phyloP scores from a whole-genome alignment of 2,113 vertebrate genomes.

The Gulo gulo region DNA sequence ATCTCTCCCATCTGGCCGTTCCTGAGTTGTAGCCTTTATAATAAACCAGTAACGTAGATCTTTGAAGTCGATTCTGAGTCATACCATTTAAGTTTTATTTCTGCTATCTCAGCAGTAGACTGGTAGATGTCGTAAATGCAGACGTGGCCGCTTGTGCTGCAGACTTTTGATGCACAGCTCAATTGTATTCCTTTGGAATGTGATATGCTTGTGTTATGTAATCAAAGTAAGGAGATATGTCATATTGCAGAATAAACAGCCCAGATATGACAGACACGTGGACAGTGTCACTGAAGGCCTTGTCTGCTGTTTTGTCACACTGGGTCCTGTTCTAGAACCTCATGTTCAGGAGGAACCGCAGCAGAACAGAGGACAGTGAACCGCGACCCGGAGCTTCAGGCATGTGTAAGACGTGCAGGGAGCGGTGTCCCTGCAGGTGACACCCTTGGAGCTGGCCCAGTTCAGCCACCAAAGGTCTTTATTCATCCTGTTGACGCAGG shows the following conservation, averaged over 20 bases:
- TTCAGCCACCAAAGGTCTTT: neutral
- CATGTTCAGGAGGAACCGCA: neutral
- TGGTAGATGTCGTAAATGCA: slow-evolving; percentile 95
- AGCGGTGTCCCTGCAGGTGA: neutral
- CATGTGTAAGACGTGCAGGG: neutral
- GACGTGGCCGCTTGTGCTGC: slow-evolving; percentile 93
- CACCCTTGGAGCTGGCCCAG: neutral
- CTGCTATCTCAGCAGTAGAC: slow-evolving; percentile 95
- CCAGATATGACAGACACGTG: slow-evolving; percentile 94
- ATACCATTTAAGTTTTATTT: slow-evolving; percentile 97
- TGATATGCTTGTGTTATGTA: slow-evolving; percentile 95
- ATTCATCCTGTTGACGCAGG: no score
- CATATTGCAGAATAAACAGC: slow-evolving; percentile 94
- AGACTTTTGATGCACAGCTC: slow-evolving; percentile 94
- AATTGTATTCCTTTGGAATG: slow-evolving; percentile 98
- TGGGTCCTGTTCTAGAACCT: slow-evolving; percentile 81
- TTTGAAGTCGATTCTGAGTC: slow-evolving; percentile 94
- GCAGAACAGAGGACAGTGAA: neutral
- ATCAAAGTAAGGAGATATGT: slow-evolving; percentile 95
- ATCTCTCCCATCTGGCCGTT: neutral
- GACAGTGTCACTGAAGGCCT: slow-evolving; percentile 96
- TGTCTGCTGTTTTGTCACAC: slow-evolving; percentile 97
- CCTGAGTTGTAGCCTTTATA: neutral
- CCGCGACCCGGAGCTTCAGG: neutral
- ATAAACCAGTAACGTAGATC: slow-evolving; percentile 76